Evolutionary conservation across 2,797 vertebrate species (phyloP).

Genomic region (Lepus townsendii): DNA sequence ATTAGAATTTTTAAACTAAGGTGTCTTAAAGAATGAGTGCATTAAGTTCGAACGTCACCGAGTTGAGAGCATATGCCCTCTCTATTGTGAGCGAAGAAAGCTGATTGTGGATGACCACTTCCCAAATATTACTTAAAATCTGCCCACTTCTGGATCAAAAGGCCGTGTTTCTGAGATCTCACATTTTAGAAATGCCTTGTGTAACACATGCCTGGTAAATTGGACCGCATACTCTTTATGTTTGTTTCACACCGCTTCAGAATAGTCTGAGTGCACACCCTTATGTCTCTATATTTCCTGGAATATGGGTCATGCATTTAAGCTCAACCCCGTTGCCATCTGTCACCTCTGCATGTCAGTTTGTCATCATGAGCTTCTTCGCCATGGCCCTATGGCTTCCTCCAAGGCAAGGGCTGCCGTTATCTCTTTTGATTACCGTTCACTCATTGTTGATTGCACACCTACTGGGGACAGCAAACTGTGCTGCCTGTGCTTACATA

Average conservation of each 20-base stretch:
- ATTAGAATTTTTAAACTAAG: not conserved
- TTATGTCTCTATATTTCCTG: slow-evolving; percentile 43
- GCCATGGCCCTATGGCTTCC: not conserved
- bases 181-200: not conserved
- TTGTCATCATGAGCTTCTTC: slow-evolving; percentile 20
- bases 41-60: too few relatives aligned
- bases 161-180: not conserved
- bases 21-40: not conserved
- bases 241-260: not conserved
- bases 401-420: slow-evolving; percentile 30
- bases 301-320: slow-evolving; percentile 47
- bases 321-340: slow-evolving; percentile 38
- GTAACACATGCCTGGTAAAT: not conserved
- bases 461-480: slow-evolving; percentile 19
- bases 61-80: not conserved
- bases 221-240: not conserved
- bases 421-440: slow-evolving; percentile 15
- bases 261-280: not conserved
- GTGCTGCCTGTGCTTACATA: not conserved
- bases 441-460: slow-evolving; percentile 19
- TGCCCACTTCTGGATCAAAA: not conserved
- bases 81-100: not conserved
- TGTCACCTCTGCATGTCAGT: slow-evolving; percentile 32
- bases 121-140: not conserved
- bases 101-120: not conserved